Evolutionary conservation across 2,113 vertebrate genomes (phyloP).

Genomic region (Brachyhypopomus gauderio): DNA sequence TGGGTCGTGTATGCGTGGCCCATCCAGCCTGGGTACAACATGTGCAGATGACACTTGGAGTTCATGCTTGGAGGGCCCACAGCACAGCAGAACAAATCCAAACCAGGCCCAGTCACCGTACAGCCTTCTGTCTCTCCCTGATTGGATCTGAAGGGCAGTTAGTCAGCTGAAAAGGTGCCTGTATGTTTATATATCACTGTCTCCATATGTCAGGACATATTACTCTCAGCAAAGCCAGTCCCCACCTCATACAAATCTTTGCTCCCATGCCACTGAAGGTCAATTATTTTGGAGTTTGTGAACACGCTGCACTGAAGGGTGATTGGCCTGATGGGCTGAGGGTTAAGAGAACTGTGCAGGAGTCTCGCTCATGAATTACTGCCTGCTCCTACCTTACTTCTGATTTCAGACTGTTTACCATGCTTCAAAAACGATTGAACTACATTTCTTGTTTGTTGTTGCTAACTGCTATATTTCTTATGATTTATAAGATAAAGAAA

Average conservation of each 20-base stretch:
- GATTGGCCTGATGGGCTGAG: conserved; percentile 6
- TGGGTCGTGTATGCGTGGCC: too few relatives aligned
- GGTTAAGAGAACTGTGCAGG: not conserved
- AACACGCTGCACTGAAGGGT: conserved; percentile 20
- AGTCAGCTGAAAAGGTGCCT: conserved; percentile 54
- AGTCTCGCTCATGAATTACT: not conserved
- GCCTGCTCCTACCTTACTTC: too few relatives aligned
- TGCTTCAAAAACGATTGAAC: not conserved
- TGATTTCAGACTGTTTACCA: not conserved
- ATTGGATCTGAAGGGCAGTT: conserved; percentile 55
- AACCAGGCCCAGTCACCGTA: conserved; percentile 37
- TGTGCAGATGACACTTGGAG: conserved; percentile 13
- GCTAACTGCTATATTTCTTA: too few relatives aligned
- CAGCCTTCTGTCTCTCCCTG: conserved; percentile 33
- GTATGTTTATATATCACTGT: conserved; percentile 55
- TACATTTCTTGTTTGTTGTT: too few relatives aligned
- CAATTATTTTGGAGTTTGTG: conserved; percentile 23
- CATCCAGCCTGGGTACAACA: not conserved
- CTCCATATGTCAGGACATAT: conserved; percentile 52
- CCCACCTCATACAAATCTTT: conserved; percentile 50
- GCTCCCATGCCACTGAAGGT: conserved; percentile 1
- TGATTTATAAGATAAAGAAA: too few relatives aligned
- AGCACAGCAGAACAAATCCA: conserved; percentile 54
- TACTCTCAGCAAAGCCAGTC: conserved; percentile 46
- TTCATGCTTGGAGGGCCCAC: conserved; percentile 24